These are phyloP conservation scores for Ormyrus pomaceus DNA, from an alignment of 2,888 invertebrate species.

Conservation along the genomic window DNA sequence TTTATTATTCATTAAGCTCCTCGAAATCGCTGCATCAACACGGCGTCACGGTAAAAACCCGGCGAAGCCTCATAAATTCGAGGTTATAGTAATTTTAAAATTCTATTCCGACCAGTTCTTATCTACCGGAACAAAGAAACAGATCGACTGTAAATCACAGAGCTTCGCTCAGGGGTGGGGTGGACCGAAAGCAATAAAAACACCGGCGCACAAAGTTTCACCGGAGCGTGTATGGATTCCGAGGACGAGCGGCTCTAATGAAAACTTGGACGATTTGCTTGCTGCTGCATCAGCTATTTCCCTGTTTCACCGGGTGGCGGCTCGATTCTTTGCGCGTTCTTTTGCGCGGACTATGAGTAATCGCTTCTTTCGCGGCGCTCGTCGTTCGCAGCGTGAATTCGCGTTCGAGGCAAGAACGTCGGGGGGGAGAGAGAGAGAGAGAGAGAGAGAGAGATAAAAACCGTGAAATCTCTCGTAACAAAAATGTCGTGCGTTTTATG, in stretches of 20 bases:
- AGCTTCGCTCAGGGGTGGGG: background rate
- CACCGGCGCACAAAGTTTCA: constrained; percentile 4
- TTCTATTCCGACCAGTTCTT: constrained; percentile 28
- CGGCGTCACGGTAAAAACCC: background rate
- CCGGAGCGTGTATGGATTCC: background rate
- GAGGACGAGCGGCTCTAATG: constrained; percentile 26
- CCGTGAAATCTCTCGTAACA: constrained; percentile 34
- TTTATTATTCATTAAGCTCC: background rate
- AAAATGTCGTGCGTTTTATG: constrained; percentile 24
- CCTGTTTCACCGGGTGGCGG: background rate
- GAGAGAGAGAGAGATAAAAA: background rate
- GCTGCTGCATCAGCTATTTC: constrained; percentile 40
- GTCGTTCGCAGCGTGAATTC: background rate
- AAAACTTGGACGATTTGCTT: constrained; percentile 33
- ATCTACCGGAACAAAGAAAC: constrained; percentile 36
- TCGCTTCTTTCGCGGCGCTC: background rate
- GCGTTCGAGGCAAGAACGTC: background rate
- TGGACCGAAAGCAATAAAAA: constrained; percentile 17
- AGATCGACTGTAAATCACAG: constrained; percentile 27
- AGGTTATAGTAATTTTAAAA: constrained; percentile 29
- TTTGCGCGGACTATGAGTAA: constrained; percentile 22
- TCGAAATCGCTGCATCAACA: background rate
- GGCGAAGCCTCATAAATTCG: constrained; percentile 3
- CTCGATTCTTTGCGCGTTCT: background rate
- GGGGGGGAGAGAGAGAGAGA: background rate